These are phyloP conservation scores for Anseranas semipalmata DNA, from an alignment of 2,113 vertebrate genomes.

Conservation along the genomic window DNA sequence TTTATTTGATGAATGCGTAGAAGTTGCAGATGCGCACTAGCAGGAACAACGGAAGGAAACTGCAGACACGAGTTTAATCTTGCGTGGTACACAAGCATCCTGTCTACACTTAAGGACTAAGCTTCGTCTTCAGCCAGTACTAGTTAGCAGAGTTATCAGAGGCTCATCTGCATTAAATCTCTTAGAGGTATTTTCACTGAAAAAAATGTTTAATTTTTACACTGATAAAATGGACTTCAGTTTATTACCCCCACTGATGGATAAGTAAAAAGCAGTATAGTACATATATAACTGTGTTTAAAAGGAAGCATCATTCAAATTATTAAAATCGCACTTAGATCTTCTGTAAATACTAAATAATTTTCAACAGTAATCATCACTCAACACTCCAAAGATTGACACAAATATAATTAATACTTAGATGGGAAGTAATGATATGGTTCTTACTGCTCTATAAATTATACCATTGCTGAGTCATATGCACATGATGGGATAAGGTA, in stretches of 20 bases:
- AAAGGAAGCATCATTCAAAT: constrained; percentile 26
- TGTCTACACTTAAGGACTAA: not conserved
- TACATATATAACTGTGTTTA: not conserved
- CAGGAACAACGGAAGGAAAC: not conserved
- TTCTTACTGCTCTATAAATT: constrained; percentile 48
- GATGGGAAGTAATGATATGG: constrained; percentile 37
- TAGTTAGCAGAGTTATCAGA: not conserved
- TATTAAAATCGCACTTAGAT: constrained; percentile 22
- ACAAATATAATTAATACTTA: constrained; percentile 50
- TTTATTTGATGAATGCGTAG: not conserved
- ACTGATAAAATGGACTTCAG: not conserved
- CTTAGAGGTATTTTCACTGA: not conserved
- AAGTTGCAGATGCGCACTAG: not conserved
- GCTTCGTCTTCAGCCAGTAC: not conserved
- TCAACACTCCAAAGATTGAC: constrained; percentile 27
- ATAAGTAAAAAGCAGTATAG: not conserved
- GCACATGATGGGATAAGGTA: constrained; percentile 21
- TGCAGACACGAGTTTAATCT: not conserved
- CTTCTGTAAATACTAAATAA: constrained; percentile 44
- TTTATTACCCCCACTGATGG: not conserved
- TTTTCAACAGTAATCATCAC: constrained; percentile 29
- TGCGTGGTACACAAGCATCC: not conserved
- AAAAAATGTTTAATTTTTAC: not conserved
- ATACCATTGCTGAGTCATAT: constrained; percentile 22
- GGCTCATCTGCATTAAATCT: not conserved